Base-by-base conservation (phyloP, 2,797 vertebrate genomes). In the Lycodopsis pacificus region DNA sequence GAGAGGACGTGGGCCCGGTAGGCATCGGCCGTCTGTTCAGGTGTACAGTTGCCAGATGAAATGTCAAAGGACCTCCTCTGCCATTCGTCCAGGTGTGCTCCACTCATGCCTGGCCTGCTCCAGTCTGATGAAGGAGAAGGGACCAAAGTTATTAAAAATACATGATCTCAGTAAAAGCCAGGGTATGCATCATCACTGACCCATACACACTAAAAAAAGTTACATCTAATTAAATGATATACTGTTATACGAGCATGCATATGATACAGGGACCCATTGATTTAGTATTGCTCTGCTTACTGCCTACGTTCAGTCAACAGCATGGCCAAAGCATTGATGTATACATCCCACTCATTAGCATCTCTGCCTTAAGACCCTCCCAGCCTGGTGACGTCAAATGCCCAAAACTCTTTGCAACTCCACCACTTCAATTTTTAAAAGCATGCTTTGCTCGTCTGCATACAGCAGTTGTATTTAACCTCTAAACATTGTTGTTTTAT, bases 61-160 rank as follows among this genome's bases (percentile, higher is more conserved):
- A 97, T 93, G 88, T 95, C 93, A 93, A 98, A 98, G 95, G 96
- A 95, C 96, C 96, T 96, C 89, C 92, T 95, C 94, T 98, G 97
- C 97, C 98, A 99, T 84, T 98, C 96, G 25, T 95, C 96, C 94
- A 98, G 95, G 93, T 99, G 96, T 90, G 94, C 76, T 0, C 84
- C 77, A 82, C 93, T 95, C 93, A 94, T 95, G 89, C 92, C 80
- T 93, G 95, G 94, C 95, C 97, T 97, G 77, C 85, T 93, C 80
- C 83, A 84, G 82, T 81, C 67, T 94, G 89, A 90, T 85, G 12
- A 77, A 93, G 91, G 93, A 86, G 83, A 85, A 80, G 91, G 92
- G 77, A 92, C 38, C 93, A 82, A 77, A 49, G 79, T 56, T 82
- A 94, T 93, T 90, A 89, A 94, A 90, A 87, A 86, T 87, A 80